A percentile compares a stretch with the other conserved stretches of the same genome.
phyloP scores from a whole-genome alignment of 2,113 vertebrate species.

The Mystacornis crossleyi region DNA sequence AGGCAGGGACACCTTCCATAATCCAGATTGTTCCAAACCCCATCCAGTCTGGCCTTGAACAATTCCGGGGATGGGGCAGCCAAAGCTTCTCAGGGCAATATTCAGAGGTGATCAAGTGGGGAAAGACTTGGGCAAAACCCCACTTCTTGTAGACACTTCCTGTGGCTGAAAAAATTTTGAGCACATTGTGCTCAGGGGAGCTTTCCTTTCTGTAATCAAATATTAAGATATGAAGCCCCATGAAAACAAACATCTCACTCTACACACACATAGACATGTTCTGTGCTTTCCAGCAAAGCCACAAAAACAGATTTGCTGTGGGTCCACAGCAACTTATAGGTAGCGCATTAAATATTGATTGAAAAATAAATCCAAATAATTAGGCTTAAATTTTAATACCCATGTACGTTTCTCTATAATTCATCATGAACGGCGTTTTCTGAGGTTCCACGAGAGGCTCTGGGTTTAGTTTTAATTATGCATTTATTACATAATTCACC shows the following conservation, averaged over 20 bases:
- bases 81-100: background rate
- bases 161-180: background rate
- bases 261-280: background rate
- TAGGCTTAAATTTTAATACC: conserved; percentile 13
- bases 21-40: background rate
- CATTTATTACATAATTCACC: conserved; percentile 56
- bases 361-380: conserved; percentile 47
- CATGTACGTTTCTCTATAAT: background rate
- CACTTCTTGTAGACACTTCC: background rate
- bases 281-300: background rate
- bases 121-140: background rate
- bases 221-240: background rate
- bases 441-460: background rate
- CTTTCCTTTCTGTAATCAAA: background rate
- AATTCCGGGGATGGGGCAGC: background rate
- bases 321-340: background rate
- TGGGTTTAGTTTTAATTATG: conserved; percentile 37
- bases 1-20: background rate
- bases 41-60: background rate
- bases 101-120: background rate
- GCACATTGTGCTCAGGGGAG: background rate
- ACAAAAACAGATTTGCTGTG: background rate
- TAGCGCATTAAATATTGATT: conserved; percentile 26
- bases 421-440: background rate
- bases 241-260: background rate